Percentiles rank a stretch among this genome's conserved stretches.
These are phyloP conservation scores for Stramonita haemastoma DNA, from an alignment of 2,888 invertebrate genomes.

Conservation along the genomic window DNA sequence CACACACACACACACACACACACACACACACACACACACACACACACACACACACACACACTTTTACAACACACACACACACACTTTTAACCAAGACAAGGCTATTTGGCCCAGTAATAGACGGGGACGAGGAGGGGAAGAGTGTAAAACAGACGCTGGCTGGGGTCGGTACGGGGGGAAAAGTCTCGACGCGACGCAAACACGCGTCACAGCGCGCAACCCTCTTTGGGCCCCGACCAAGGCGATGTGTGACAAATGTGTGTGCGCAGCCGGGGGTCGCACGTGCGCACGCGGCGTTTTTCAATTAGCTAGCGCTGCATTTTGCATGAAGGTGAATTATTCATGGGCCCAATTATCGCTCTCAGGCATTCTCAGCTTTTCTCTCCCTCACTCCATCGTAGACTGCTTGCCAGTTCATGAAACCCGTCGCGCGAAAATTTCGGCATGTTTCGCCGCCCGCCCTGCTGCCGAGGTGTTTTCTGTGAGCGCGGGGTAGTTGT, in stretches of 20 bases:
- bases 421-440: too few species aligned
- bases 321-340: constrained; percentile 50
- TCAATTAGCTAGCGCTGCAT: constrained; percentile 50
- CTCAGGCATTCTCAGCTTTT: constrained; percentile 1
- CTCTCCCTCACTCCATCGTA: neutral
- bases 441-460: too few species aligned
- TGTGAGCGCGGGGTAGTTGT: too few species aligned
- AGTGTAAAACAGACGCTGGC: neutral
- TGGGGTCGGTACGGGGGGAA: neutral
- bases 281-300: constrained; percentile 45
- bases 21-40: neutral
- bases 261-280: constrained; percentile 33
- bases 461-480: too few species aligned
- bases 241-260: constrained; percentile 38
- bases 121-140: neutral
- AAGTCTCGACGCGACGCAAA: constrained; percentile 14
- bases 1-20: neutral
- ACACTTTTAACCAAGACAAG: neutral
- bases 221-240: too few species aligned
- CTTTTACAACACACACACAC: neutral
- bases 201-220: neutral
- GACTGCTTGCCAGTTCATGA: neutral
- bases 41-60: neutral
- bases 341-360: constrained; percentile 45
- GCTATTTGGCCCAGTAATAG: neutral